Base-by-base conservation (phyloP, 2,888 invertebrate genomes). In the Gastracanthus pulcherrimus region DNA sequence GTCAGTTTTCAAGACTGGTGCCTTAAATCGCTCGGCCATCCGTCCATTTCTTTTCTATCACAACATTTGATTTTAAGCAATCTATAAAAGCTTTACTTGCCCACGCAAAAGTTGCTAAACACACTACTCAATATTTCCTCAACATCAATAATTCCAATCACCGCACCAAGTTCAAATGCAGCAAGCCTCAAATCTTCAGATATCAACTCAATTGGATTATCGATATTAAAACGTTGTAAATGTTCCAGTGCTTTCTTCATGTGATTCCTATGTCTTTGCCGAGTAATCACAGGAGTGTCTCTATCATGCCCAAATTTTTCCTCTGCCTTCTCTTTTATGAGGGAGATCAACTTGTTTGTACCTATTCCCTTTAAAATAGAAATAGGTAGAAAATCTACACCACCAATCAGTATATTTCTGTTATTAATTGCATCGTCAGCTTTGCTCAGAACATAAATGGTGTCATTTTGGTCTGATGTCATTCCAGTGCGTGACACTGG, bases 231-330 rank as follows among this genome's bases (percentile, higher is more conserved):
- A 45, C 64, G 64, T 7, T 76, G 64, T 76, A 76, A 76, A 76
- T 76, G 76, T 64, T 76, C 64, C 45, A 76, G 64, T 45, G 64
- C 62, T 45, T 66, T 64, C 51, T 76, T 36, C 64, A 76, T 64
- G 62, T 76, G 76, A 76, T 51, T 76, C 64, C 48, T 76, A 76
- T 76, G 76, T 76, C 76, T 76, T 76, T 51, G 76, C 76, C 55
- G 48, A 51, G 76, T 76, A 67, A 76, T 76, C 66, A 76, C 67
- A 76, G 76, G 76, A 60, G 55, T 55, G 55, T 55, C 55, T 55
- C 55, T 55, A 55, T 55, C 55, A 55, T 55, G 55, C 55, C 55
- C 55, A 55, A 55, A 55, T 55, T 55, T 55, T 55, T 55, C 55
- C 55, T 55, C 13, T 55, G 55, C 55, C 55, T 55, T 55, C 55